Base-by-base conservation (phyloP, 2,113 vertebrate species). In the Lonchura striata region DNA sequence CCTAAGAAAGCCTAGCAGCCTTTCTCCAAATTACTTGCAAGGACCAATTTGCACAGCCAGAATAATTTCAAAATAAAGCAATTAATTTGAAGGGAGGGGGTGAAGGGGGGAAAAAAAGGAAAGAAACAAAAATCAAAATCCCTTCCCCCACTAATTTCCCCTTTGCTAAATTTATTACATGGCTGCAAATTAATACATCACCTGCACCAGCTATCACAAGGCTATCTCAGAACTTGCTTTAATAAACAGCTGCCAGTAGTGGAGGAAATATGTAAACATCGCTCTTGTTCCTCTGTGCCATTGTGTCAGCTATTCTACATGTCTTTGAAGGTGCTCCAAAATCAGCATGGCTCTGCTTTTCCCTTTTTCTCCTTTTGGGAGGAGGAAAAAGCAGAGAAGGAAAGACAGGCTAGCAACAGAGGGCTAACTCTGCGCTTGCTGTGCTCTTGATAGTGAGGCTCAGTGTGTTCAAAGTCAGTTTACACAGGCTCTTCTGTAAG, bases 261-360 rank as follows among this genome's bases (percentile, higher is more conserved):
- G 46, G 41, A 78, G 53, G 74, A 96, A 96, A 93, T 60, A 91
- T 75, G 95, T 93, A 96, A 94, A 96, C 94, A 93, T 71, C 14
- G 14, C 78, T 82, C 90, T 77, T 83, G 60, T 82, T 91, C 86
- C 69, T 92, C 88, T 94, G 56, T 75, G 88, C 82, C 88, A 90
- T 82, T 97, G 94, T 96, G 90, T 93, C 88, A 96, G 95, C 92
- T 94, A 86, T 75, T 94, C 88, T 93, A 64, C 88, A 80, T 70
- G 80, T 57, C 94, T 96, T 93, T 97, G 92, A 96, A 88, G 88
- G 94, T 82, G 41, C 69, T 96, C 96, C 96, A 97, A 90, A 96
- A 86, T 41, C 96, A 96, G 92, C 93, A 89, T 30, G 90, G 77
- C 57, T 92, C 88, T 88, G 70, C 69, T 89, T 94, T 92, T 91